A percentile compares a stretch with the other conserved stretches of the same genome.
Evolutionary conservation across 2,888 invertebrate genomes (phyloP).

Genomic region (Himalopsyche japonica): DNA sequence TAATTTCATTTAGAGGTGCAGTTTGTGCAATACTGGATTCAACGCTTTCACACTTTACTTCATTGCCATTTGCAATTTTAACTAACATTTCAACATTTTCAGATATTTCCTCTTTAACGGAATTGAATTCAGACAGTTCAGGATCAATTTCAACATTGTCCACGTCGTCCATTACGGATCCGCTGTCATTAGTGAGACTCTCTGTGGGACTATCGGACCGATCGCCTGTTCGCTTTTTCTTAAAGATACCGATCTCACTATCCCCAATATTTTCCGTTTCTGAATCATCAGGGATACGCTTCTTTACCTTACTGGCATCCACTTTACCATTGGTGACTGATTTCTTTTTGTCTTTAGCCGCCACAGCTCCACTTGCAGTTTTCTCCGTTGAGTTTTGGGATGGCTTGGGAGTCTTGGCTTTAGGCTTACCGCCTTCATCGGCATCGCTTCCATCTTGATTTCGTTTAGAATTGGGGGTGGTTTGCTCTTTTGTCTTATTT

Average conservation of each 20-base stretch:
- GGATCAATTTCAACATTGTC: slow-evolving; percentile 60
- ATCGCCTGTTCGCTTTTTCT: slow-evolving; percentile 58
- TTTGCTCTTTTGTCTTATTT: slow-evolving; percentile 80
- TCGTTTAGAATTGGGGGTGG: slow-evolving; percentile 58
- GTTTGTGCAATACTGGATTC: background rate
- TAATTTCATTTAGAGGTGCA: background rate
- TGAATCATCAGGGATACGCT: slow-evolving; percentile 59
- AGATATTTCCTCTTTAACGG: background rate
- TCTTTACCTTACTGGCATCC: slow-evolving; percentile 62
- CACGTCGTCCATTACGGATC: slow-evolving; percentile 54
- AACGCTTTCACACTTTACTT: slow-evolving; percentile 11
- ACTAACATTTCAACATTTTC: slow-evolving; percentile 13
- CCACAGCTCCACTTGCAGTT: slow-evolving; percentile 48
- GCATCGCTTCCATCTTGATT: slow-evolving; percentile 53
- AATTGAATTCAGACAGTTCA: slow-evolving; percentile 56
- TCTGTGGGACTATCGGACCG: slow-evolving; percentile 78
- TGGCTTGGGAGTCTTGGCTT: slow-evolving; percentile 50
- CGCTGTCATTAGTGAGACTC: slow-evolving; percentile 84
- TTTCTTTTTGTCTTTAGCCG: slow-evolving; percentile 43
- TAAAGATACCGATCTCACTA: slow-evolving; percentile 63
- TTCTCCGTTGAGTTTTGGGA: slow-evolving; percentile 50
- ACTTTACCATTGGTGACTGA: slow-evolving; percentile 54
- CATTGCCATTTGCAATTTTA: slow-evolving; percentile 24
- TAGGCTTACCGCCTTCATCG: slow-evolving; percentile 51
- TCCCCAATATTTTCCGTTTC: slow-evolving; percentile 64